A percentile compares a stretch with the other conserved stretches of the same genome.
Evolutionary conservation across 2,797 vertebrate species (phyloP).

Genomic region (Sarcophilus harrisii): DNA sequence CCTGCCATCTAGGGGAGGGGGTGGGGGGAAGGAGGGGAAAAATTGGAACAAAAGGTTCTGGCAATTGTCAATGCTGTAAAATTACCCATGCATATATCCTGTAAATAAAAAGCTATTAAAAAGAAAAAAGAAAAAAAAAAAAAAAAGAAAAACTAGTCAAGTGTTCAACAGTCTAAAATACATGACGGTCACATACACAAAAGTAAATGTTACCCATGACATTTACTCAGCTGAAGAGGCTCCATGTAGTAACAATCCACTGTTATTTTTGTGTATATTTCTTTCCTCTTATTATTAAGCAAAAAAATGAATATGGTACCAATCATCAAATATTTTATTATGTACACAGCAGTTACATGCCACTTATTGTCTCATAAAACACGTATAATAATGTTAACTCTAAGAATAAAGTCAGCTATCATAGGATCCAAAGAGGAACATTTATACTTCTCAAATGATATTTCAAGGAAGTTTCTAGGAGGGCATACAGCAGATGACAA

Average conservation of each 20-base stretch:
- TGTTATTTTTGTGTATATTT: background rate
- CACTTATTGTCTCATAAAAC: constrained; percentile 4
- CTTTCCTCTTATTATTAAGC: no score
- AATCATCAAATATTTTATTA: no score
- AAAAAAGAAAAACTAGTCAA: background rate
- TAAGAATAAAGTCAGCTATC: background rate
- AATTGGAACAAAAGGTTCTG: no score
- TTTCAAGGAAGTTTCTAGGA: background rate
- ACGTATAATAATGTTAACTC: constrained; percentile 5
- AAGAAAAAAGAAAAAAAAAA: no score
- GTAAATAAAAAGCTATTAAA: no score
- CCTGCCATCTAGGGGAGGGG: no score
- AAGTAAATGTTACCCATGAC: background rate
- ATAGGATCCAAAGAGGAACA: background rate
- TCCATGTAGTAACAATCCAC: background rate
- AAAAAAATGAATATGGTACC: no score
- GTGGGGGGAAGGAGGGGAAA: no score
- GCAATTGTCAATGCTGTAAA: no score
- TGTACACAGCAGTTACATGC: no score
- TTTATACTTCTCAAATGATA: background rate
- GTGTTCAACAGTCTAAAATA: background rate
- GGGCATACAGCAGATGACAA: background rate
- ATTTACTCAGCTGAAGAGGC: constrained; percentile 4
- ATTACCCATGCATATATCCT: no score
- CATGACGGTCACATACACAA: no score